Percentiles rank a stretch among this genome's conserved stretches.
These are phyloP conservation scores for Napeogenes inachia DNA, from an alignment of 2,888 invertebrate genomes.

Conservation along the genomic window DNA sequence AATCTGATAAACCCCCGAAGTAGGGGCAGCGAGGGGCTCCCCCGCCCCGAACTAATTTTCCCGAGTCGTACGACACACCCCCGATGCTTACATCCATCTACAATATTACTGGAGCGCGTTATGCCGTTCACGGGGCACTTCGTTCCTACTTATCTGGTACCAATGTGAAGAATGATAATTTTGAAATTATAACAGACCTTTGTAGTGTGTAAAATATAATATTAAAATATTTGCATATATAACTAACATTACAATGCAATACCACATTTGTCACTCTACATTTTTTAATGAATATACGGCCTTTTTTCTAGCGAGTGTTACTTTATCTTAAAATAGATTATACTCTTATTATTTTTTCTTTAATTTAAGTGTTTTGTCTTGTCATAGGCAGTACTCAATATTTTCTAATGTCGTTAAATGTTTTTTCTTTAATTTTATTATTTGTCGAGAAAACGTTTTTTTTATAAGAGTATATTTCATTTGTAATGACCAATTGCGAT, in stretches of 20 bases:
- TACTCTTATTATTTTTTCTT: not conserved
- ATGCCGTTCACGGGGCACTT: conserved; percentile 72
- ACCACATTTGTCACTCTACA: too few species aligned
- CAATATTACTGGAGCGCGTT: conserved; percentile 76
- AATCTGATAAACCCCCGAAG: conserved; percentile 73
- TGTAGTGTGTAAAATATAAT: conserved; percentile 8
- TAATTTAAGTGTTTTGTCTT: not conserved
- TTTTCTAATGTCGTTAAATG: not conserved
- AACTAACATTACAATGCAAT: too few species aligned
- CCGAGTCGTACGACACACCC: conserved; percentile 76
- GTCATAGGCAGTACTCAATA: not conserved
- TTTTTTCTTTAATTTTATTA: conserved; percentile 3
- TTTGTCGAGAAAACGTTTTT: conserved; percentile 3
- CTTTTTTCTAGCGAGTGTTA: too few species aligned
- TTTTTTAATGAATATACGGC: too few species aligned
- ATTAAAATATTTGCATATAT: too few species aligned
- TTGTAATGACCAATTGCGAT: conserved; percentile 41
- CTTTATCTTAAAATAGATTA: too few species aligned
- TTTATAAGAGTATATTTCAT: conserved; percentile 13
- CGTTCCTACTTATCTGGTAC: conserved; percentile 67
- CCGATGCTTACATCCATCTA: conserved; percentile 77
- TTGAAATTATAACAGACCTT: conserved; percentile 44
- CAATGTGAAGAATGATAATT: conserved; percentile 57
- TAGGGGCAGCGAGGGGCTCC: conserved; percentile 57
- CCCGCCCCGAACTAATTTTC: conserved; percentile 78